Conservation (phyloP, 2,797 vertebrate genomes). For the Rhinophrynus dorsalis region DNA sequence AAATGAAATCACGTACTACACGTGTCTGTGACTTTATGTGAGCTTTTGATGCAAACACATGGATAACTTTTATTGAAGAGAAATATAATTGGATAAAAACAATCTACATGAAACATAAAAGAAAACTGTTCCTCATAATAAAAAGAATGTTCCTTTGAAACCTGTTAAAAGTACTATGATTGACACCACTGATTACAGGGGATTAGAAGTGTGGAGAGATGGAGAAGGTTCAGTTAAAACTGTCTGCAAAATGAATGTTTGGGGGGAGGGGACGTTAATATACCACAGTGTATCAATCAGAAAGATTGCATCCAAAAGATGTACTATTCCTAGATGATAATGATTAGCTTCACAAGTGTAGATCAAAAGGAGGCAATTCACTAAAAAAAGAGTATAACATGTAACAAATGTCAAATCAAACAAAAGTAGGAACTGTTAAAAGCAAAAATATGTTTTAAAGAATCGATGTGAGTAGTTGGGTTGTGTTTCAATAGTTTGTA, state of each 20-base stretch:
- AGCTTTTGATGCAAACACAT: neutral
- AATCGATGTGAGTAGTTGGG: neutral
- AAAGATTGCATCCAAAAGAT: constrained; percentile 5
- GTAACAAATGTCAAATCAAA: neutral
- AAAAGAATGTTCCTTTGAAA: constrained; percentile 10
- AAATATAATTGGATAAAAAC: constrained; percentile 45
- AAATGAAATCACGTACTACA: neutral
- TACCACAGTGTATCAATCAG: constrained; percentile 22
- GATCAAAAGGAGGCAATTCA: constrained; percentile 16
- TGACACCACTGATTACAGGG: constrained; percentile 57
- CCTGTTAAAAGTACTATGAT: constrained; percentile 48
- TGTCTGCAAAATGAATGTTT: constrained; percentile 50
- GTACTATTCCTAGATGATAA: constrained; percentile 13
- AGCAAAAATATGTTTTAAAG: neutral
- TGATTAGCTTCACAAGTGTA: constrained; percentile 3
- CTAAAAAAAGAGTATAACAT: constrained; percentile 3
- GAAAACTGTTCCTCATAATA: constrained; percentile 15
- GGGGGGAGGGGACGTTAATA: constrained; percentile 52
- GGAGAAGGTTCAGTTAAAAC: constrained; percentile 55
- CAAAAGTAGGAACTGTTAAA: neutral
- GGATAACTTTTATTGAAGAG: neutral
- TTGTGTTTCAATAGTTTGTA: neutral
- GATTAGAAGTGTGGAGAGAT: constrained; percentile 47
- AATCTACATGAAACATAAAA: constrained; percentile 57
- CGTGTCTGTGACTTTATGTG: constrained; percentile 2